Evolutionary conservation across 1,140 invertebrate species (phyloP), one percentile per base, ranked within the genome.

Genomic region (Drosophila novamexicana): DNA sequence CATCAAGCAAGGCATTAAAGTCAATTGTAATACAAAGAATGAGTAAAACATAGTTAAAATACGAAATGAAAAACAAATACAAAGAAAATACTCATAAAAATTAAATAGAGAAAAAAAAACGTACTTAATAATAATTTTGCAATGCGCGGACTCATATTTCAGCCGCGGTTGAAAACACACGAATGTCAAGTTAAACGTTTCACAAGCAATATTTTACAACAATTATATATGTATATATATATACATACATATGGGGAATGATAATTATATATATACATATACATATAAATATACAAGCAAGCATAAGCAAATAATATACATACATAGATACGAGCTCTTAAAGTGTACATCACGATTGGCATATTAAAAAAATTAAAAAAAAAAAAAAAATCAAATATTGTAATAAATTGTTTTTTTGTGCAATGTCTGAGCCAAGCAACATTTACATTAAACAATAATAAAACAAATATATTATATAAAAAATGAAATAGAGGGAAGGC

Each of bases 191-290:
- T 89, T 89, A 80, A 88, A 89, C 69, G 76, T 88, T 88, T 88
- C 83, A 89, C 79, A 88, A 88, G 84, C 84, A 88, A 88, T 88
- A 88, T 88, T 88, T 88, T 88, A 88, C 84, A 85, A 76, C 79
- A 74, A 79, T 64, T 70, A 74, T 75, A 79, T 57, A 52, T 22
- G 22, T 68, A 58, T 67, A 57, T 54, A 18, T 49, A 75, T 50
- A 62, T 57, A 29, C 16, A 47, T 36, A 57, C n/a, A 67, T 59
- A 52, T 67, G 66, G 50, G 32, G 73, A 68, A 74, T 64, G 50
- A 77, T 58, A 70, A 68, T 29, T 29, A 29, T 29, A 29, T 29
- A 81, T 44, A 52, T 66, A 69, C 61, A 74, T 75, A 74, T 57
- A 76, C 61, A 54, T 68, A 61, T 74, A 81, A 59, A 61, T 66